A percentile compares a stretch with the other conserved stretches of the same genome.
Evolutionary conservation across 2,888 invertebrate species (phyloP).

Genomic region (Meandrusa payeni): DNA sequence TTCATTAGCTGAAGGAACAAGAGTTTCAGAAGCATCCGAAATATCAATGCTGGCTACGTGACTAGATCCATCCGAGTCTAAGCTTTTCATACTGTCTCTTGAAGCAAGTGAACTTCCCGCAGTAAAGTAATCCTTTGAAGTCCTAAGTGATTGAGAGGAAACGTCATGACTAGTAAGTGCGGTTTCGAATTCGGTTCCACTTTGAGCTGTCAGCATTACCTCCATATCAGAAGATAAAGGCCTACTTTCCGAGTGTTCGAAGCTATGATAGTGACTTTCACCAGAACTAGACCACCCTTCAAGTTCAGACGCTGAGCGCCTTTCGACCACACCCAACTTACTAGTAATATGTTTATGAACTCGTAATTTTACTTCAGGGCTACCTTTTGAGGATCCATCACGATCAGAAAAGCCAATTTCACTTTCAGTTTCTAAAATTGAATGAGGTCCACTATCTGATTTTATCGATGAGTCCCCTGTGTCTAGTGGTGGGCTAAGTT

Average conservation of each 20-base stretch:
- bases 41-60: conserved; percentile 94
- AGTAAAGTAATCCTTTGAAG: conserved; percentile 92
- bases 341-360: conserved; percentile 72
- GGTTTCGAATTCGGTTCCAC: conserved; percentile 93
- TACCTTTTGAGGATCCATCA: conserved; percentile 70
- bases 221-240: conserved; percentile 94
- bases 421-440: conserved; percentile 75
- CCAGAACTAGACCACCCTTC: conserved; percentile 93
- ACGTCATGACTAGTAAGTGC: conserved; percentile 90
- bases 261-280: conserved; percentile 93
- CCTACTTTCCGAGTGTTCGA: conserved; percentile 89
- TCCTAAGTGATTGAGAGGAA: conserved; percentile 85
- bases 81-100: conserved; percentile 93
- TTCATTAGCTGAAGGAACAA: conserved; percentile 94
- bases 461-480: conserved; percentile 60
- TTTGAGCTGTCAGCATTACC: conserved; percentile 86
- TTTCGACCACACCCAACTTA: conserved; percentile 76
- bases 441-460: conserved; percentile 76
- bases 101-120: conserved; percentile 94
- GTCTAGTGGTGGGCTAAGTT: conserved; percentile 66
- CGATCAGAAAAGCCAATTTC: conserved; percentile 65
- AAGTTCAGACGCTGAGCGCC: conserved; percentile 88
- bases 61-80: conserved; percentile 94
- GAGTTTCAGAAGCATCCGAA: conserved; percentile 95
- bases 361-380: conserved; percentile 68